Evolutionary conservation across 2,888 invertebrate species (phyloP), one percentile per base, ranked within the genome.

Genomic region (Aleiodes alternator): DNA sequence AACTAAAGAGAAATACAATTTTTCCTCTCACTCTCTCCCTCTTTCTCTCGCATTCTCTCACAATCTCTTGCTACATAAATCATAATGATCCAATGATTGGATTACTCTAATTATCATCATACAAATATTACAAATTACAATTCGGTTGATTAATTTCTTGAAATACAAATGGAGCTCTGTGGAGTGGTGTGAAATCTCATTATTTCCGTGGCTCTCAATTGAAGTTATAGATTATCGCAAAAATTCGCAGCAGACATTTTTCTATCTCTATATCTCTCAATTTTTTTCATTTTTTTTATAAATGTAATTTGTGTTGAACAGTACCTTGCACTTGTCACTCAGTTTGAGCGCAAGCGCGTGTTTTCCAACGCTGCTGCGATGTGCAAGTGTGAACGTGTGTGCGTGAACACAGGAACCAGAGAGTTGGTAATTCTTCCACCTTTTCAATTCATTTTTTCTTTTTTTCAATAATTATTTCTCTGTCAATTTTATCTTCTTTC

Each of bases 281-380:
- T 23, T 68, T 69, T 69, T 16, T 29, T 57, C 31, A 38, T 51
- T 29, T 64, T 74, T 70, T 31, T 82, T 78, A 82, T 82, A 76
- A 80, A 83, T 82, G 79, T 82, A 82, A 83, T 81, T 76, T 80
- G 55, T 57, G 31, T 75, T 80, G 80, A 85, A 94, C 94, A 92
- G 93, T 94, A 94, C 94, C 94, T 94, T 93, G 94, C 93, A 94
- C 94, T 93, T 92, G 93, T 92, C 94, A 91, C 94, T 94, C 94
- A 88, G 92, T 93, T 94, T 94, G 94, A 94, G 93, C 91, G 94
- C 93, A 92, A 93, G 93, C 94, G 92, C 94, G 91, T 87, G 93
- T 92, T 92, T 92, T 93, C 91, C 90, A 90, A 87, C 90, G 89
- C 86, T 87, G 88, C 87, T 76, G 76, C 72, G 61, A 51, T 31